A percentile compares a stretch with the other conserved stretches of the same genome.
These are phyloP conservation scores for Crax fasciolata DNA, from an alignment of 2,797 vertebrate genomes.

Conservation along the genomic window DNA sequence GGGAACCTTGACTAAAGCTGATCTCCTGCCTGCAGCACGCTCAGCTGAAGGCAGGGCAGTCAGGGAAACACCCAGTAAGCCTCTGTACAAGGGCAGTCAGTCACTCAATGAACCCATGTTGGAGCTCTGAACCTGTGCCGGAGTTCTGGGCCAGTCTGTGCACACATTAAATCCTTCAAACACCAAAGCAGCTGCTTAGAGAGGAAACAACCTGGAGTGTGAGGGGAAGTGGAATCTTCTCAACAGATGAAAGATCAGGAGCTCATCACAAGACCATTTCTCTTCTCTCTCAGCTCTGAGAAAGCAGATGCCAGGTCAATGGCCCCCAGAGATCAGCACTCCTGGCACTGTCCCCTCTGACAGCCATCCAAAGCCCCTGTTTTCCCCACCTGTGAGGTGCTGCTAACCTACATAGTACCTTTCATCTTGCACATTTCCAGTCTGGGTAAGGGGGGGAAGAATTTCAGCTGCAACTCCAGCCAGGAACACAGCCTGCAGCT, in stretches of 20 bases:
- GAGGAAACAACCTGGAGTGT: neutral
- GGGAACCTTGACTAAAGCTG: too few species aligned
- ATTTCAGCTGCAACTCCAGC: neutral
- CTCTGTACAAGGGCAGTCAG: too few species aligned
- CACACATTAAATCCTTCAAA: too few species aligned
- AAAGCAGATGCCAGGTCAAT: neutral
- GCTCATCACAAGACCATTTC: neutral
- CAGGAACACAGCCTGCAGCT: neutral
- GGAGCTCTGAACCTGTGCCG: rapidly evolving
- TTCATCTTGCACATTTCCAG: neutral
- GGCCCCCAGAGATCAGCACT: rapidly evolving
- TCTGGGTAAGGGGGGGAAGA: rapidly evolving
- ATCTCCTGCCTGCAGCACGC: neutral
- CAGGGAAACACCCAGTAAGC: rapidly evolving
- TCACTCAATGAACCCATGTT: rapidly evolving
- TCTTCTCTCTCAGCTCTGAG: rapidly evolving
- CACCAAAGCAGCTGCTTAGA: neutral
- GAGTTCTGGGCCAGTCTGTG: neutral
- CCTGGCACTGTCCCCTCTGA: rapidly evolving
- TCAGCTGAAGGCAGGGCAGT: neutral
- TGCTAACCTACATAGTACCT: neutral
- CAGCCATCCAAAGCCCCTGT: rapidly evolving
- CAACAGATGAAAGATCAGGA: neutral
- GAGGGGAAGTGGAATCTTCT: rapidly evolving
- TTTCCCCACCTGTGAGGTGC: rapidly evolving